phyloP scores from a whole-genome alignment of 2,888 invertebrate species.

The Dicranocentrus wangi region DNA sequence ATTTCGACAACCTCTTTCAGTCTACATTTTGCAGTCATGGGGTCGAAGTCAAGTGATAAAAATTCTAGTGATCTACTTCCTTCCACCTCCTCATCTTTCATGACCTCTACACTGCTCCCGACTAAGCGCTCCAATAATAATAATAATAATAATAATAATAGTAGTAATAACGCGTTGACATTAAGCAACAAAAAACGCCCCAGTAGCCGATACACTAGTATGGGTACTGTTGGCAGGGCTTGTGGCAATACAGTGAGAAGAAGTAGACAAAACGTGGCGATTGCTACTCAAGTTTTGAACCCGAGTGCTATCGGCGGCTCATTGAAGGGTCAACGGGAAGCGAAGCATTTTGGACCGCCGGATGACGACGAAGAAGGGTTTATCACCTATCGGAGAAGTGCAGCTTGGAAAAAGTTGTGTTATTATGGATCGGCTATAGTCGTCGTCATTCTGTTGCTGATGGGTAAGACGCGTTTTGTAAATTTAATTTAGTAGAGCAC shows the following conservation, averaged over 20 bases:
- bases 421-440: slow-evolving; percentile 67
- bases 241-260: slow-evolving; percentile 54
- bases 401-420: slow-evolving; percentile 62
- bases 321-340: slow-evolving; percentile 57
- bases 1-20: slow-evolving; percentile 21
- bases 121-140: not conserved
- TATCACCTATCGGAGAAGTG: slow-evolving; percentile 49
- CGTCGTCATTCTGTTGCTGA: slow-evolving; percentile 66
- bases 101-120: not conserved
- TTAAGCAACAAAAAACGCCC: not conserved
- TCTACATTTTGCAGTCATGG: slow-evolving; percentile 35
- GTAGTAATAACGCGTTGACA: not conserved
- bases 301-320: slow-evolving; percentile 70
- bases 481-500: not conserved
- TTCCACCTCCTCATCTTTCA: slow-evolving; percentile 5
- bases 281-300: slow-evolving; percentile 72
- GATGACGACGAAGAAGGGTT: slow-evolving; percentile 69
- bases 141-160: slow-evolving; percentile 1
- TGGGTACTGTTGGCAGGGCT: slow-evolving; percentile 51
- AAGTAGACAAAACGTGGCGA: slow-evolving; percentile 67
- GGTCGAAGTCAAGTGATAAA: slow-evolving; percentile 30
- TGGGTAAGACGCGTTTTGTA: slow-evolving; percentile 61
- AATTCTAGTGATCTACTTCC: slow-evolving; percentile 17
- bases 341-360: slow-evolving; percentile 61
- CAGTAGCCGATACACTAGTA: slow-evolving; percentile 23